A percentile compares a stretch with the other conserved stretches of the same genome.
Conservation (phyloP, 2,797 vertebrate species). For the Alcedo atthis region DNA sequence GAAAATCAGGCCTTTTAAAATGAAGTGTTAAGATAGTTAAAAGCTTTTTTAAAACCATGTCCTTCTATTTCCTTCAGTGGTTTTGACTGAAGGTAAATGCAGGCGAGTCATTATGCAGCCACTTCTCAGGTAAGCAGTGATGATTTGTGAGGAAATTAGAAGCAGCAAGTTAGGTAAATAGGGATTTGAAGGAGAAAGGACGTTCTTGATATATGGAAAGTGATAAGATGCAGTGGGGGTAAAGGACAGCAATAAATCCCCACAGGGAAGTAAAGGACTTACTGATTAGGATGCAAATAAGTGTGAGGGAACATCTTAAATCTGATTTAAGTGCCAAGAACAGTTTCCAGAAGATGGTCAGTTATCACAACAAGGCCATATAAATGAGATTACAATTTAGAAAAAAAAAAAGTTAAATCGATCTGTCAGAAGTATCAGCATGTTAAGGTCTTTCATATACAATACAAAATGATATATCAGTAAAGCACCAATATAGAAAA, state of each 20-base stretch:
- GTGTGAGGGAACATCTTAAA: background rate
- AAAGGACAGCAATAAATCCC: conserved; percentile 20
- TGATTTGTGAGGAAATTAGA: conserved; percentile 53
- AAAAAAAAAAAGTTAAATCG: background rate
- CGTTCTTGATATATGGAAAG: background rate
- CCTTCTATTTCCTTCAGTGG: background rate
- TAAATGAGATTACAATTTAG: background rate
- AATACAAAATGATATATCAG: background rate
- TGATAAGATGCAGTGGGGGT: background rate
- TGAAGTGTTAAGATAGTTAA: background rate
- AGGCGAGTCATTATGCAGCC: background rate
- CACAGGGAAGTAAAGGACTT: background rate
- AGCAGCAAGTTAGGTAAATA: conserved; percentile 13
- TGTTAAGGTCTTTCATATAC: background rate
- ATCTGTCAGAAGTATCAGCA: background rate
- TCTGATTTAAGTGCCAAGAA: conserved; percentile 24
- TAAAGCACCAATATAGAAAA: background rate
- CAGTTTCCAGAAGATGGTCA: background rate
- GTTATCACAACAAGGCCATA: background rate
- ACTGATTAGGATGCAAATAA: conserved; percentile 17
- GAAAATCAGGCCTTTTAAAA: background rate
- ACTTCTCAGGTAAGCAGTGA: background rate
- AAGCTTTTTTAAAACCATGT: background rate
- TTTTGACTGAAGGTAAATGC: background rate
- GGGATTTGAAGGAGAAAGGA: conserved; percentile 22